Conservation (phyloP, 2,797 vertebrate species). For the Trachops cirrhosus region DNA sequence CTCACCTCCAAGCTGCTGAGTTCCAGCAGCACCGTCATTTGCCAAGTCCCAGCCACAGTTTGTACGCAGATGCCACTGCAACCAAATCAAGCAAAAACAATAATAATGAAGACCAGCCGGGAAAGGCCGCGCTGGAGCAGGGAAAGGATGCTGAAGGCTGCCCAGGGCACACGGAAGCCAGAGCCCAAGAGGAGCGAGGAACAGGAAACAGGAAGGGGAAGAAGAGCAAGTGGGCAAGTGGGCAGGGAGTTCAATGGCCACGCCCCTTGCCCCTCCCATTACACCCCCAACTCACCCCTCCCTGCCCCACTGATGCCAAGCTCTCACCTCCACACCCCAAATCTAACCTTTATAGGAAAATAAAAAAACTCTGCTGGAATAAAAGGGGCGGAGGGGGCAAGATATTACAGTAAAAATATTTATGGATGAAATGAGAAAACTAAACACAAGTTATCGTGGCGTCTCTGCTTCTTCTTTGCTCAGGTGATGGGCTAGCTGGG, state of each 20-base stretch:
- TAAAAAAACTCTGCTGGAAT: background rate
- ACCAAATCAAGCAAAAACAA: background rate
- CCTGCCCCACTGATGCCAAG: background rate
- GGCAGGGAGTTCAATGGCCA: background rate
- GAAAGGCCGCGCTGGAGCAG: background rate
- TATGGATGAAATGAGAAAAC: background rate
- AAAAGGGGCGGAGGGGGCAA: background rate
- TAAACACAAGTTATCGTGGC: background rate
- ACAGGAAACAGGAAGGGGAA: background rate
- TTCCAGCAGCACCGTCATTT: background rate
- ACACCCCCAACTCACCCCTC: background rate
- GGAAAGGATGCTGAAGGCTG: background rate
- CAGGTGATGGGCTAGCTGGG: background rate
- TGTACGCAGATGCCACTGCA: fast-evolving
- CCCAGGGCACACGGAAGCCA: background rate
- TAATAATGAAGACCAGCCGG: background rate
- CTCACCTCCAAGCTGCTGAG: background rate
- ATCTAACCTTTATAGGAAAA: background rate
- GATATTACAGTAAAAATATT: background rate
- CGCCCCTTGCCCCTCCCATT: background rate
- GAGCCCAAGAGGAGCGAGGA: background rate
- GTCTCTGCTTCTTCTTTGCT: background rate
- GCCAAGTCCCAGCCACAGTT: too few relatives aligned
- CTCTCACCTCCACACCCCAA: background rate
- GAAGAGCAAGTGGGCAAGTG: background rate